phyloP scores from a whole-genome alignment of 2,113 vertebrate genomes.

The Rhynchomys soricoides region DNA sequence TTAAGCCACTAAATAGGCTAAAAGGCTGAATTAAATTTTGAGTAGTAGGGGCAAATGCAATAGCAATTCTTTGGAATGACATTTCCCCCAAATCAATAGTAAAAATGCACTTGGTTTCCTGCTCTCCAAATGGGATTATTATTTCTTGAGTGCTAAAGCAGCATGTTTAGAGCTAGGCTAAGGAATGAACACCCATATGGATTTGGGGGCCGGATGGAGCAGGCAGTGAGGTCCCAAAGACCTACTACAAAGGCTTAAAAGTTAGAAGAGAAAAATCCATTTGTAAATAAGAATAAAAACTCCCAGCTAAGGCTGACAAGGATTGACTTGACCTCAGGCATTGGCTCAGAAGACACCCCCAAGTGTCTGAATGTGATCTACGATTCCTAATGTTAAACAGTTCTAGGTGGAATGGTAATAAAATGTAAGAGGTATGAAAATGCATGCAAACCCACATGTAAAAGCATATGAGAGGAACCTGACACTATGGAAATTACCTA shows the following conservation, averaged over 20 bases:
- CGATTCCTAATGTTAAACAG: not conserved
- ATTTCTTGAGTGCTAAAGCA: not conserved
- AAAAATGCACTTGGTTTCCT: not conserved
- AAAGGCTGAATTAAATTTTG: not conserved
- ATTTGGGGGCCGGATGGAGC: too few species aligned
- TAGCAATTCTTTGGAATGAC: not conserved
- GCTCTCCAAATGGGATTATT: not conserved
- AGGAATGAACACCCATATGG: not conserved
- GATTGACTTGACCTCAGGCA: not conserved
- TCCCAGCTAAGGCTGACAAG: too few species aligned
- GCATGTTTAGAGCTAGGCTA: not conserved
- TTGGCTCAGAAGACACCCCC: not conserved
- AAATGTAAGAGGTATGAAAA: not conserved
- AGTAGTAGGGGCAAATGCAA: not conserved
- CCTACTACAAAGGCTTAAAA: not conserved
- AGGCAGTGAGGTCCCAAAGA: not conserved
- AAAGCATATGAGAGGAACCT: not conserved
- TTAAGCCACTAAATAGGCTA: not conserved
- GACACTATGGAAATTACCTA: not conserved
- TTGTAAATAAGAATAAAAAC: not conserved
- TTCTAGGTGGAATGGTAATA: not conserved
- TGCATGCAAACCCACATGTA: not conserved
- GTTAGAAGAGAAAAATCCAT: not conserved
- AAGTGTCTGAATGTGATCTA: not conserved
- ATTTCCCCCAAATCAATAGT: not conserved